A percentile compares a stretch with the other conserved stretches of the same genome.
phyloP scores from a whole-genome alignment of 2,888 invertebrate species.

The Fabriciana adippe region DNA sequence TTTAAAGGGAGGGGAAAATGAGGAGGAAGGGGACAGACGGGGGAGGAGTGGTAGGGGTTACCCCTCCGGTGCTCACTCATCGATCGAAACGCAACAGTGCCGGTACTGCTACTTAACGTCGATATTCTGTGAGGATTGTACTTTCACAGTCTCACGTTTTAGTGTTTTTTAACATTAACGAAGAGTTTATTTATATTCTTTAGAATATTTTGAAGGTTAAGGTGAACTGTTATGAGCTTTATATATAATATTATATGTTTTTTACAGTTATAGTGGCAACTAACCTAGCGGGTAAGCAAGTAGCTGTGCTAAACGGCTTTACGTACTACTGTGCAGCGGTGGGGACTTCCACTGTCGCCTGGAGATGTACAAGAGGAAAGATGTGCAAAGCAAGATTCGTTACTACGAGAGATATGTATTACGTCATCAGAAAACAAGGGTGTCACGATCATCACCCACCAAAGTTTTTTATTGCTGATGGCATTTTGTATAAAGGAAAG shows the following conservation, averaged over 20 bases:
- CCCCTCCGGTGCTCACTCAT: too few relatives aligned
- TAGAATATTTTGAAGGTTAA: too few relatives aligned
- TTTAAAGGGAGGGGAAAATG: too few relatives aligned
- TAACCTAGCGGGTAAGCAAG: conserved; percentile 46
- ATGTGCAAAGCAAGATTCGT: conserved; percentile 34
- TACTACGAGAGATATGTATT: conserved; percentile 10
- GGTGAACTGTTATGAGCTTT: too few relatives aligned
- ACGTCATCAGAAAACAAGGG: conserved; percentile 28
- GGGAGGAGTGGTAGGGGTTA: too few relatives aligned
- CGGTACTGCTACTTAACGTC: too few relatives aligned
- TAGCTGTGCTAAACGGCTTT: conserved; percentile 47
- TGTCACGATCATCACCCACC: conserved; percentile 47
- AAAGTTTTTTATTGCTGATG: conserved; percentile 35
- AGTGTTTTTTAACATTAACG: too few relatives aligned
- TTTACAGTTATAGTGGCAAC: conserved; percentile 46
- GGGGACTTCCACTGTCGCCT: conserved; percentile 24
- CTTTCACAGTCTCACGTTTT: too few relatives aligned
- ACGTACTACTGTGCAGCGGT: conserved; percentile 47
- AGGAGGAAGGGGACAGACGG: too few relatives aligned
- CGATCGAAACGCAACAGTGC: too few relatives aligned
- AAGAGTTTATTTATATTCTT: too few relatives aligned
- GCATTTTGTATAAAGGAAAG: conserved; percentile 30
- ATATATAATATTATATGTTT: conserved; percentile 9
- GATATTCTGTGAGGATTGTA: too few relatives aligned
- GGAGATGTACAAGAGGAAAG: conserved; percentile 36